Conservation (phyloP, 2,113 vertebrate genomes). For the Indicator maculatus region DNA sequence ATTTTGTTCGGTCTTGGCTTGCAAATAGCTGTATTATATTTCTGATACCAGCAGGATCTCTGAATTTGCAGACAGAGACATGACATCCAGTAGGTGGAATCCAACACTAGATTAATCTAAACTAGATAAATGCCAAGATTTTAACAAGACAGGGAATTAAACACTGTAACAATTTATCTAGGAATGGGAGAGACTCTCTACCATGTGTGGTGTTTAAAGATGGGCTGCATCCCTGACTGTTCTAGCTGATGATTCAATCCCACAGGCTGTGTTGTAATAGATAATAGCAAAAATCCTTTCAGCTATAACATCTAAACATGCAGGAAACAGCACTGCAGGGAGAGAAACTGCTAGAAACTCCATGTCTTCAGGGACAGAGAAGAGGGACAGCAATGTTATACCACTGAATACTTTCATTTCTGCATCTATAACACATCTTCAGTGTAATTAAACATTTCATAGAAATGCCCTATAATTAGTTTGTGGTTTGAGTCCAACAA, state of each 20-base stretch:
- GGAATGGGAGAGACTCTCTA: not conserved
- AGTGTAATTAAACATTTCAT: not conserved
- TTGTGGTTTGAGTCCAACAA: not conserved
- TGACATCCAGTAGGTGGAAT: conserved; percentile 53
- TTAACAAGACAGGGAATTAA: conserved; percentile 35
- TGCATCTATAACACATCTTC: not conserved
- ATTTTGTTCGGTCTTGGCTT: conserved; percentile 39
- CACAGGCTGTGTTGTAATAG: not conserved
- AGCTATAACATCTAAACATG: not conserved
- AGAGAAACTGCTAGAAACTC: not conserved
- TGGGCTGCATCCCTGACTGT: not conserved
- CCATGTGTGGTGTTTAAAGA: not conserved
- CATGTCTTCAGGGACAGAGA: not conserved
- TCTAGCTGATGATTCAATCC: not conserved
- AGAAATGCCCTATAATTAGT: not conserved
- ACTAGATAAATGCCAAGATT: conserved; percentile 41
- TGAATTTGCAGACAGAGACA: conserved; percentile 28
- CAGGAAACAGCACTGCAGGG: not conserved
- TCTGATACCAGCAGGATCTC: conserved; percentile 10
- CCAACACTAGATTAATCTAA: conserved; percentile 19
- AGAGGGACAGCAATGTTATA: accelerated
- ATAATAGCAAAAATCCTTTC: not conserved
- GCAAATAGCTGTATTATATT: conserved; percentile 47
- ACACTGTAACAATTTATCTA: not conserved
- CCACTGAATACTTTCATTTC: not conserved